These are phyloP conservation scores for Mola mola DNA, from an alignment of 2,113 vertebrate species.

Conservation along the genomic window DNA sequence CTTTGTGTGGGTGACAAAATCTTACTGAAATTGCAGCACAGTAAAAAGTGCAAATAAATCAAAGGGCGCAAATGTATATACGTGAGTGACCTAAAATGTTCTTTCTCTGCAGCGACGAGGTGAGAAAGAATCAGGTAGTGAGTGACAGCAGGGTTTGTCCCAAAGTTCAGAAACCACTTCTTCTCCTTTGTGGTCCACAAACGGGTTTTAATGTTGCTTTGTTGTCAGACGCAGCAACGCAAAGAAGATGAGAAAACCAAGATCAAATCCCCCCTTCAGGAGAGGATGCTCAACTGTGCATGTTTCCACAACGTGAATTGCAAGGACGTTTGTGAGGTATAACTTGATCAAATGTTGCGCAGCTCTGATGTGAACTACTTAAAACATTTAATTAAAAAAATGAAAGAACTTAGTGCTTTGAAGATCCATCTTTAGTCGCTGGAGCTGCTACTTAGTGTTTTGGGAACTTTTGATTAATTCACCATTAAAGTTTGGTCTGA, in stretches of 20 bases:
- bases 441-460: too few relatives aligned
- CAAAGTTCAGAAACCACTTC: conserved; percentile 29
- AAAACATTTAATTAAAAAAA: too few relatives aligned
- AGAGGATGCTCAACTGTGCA: conserved; percentile 26
- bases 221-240: conserved; percentile 17
- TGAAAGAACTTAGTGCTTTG: too few relatives aligned
- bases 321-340: conserved; percentile 38
- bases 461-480: too few relatives aligned
- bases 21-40: conserved; percentile 24
- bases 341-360: conserved; percentile 42
- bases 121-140: conserved; percentile 74
- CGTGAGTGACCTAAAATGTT: conserved; percentile 30
- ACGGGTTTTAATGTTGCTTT: conserved; percentile 12
- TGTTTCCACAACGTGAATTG: conserved; percentile 20
- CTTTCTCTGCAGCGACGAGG: conserved; percentile 69
- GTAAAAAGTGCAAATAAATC: conserved; percentile 49
- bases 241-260: too few relatives aligned
- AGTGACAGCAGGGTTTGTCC: conserved; percentile 48
- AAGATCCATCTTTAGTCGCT: too few relatives aligned
- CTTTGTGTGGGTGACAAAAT: conserved; percentile 36
- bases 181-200: conserved; percentile 20
- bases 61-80: conserved; percentile 29
- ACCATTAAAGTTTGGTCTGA: background rate
- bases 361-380: conserved; percentile 23
- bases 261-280: conserved; percentile 15